Evolutionary conservation across 2,113 vertebrate species (phyloP).

Genomic region (Rattus rattus): DNA sequence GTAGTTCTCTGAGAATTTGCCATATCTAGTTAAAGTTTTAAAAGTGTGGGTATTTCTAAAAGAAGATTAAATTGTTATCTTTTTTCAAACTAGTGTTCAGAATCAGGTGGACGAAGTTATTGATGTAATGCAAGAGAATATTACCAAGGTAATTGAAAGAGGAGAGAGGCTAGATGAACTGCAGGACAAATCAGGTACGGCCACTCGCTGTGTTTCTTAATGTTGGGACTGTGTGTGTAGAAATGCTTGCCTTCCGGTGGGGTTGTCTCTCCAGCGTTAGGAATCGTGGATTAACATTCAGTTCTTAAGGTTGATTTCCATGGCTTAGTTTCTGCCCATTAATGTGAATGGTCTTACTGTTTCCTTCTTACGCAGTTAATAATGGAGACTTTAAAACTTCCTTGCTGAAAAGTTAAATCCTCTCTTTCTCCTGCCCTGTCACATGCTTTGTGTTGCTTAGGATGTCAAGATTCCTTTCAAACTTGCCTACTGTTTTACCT

Average conservation of each 20-base stretch:
- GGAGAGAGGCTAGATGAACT: conserved; percentile 98
- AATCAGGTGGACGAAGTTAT: conserved; percentile 99
- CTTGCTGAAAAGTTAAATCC: not conserved
- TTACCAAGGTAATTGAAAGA: conserved; percentile 98
- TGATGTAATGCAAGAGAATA: conserved; percentile 99
- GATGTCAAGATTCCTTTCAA: not conserved
- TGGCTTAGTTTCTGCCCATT: conserved; percentile 34
- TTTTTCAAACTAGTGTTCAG: conserved; percentile 91
- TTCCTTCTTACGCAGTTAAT: conserved; percentile 39
- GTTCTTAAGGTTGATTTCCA: not conserved
- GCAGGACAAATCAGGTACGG: conserved; percentile 97
- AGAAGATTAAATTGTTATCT: conserved; percentile 29
- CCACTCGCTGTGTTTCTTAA: not conserved
- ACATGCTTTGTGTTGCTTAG: conserved; percentile 4
- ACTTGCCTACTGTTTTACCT: not conserved
- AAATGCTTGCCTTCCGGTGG: not conserved
- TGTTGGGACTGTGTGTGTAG: not conserved
- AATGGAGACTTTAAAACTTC: conserved; percentile 1
- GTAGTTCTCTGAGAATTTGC: conserved; percentile 35
- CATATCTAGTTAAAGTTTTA: conserved; percentile 26
- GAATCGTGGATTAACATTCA: not conserved
- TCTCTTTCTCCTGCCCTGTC: not conserved
- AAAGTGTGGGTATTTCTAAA: conserved; percentile 49
- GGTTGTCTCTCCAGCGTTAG: not conserved
- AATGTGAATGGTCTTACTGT: not conserved